A percentile compares a stretch with the other conserved stretches of the same genome.
Evolutionary conservation across 1,140 invertebrate genomes (phyloP).

Genomic region (Hylaeus anthracinus): DNA sequence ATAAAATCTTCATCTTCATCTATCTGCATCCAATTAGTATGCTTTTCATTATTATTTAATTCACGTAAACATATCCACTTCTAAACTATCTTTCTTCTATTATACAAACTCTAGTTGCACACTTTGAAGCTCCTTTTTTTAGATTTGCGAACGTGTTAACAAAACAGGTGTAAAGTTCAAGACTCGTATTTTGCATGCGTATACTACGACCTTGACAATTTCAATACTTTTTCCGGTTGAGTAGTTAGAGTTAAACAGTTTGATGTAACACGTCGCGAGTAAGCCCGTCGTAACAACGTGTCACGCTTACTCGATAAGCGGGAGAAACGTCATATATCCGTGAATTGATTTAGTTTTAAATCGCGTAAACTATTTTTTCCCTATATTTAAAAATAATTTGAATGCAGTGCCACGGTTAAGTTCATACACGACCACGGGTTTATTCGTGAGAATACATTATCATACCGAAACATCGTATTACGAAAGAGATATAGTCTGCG

Average conservation of each 20-base stretch:
- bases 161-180: background rate
- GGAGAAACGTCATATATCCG: background rate
- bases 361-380: background rate
- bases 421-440: background rate
- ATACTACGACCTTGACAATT: background rate
- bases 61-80: too few species aligned
- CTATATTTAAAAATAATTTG: background rate
- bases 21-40: too few species aligned
- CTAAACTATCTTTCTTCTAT: too few species aligned
- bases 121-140: too few species aligned
- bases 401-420: background rate
- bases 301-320: background rate
- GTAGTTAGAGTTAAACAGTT: background rate
- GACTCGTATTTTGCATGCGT: background rate
- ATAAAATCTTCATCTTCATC: too few species aligned
- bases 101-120: too few species aligned
- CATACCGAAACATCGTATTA: background rate
- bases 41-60: too few species aligned
- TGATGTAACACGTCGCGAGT: background rate
- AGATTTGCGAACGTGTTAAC: too few species aligned
- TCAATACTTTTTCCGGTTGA: background rate
- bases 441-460: background rate
- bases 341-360: background rate
- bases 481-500: background rate
- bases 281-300: background rate